Percentiles rank a stretch among this genome's conserved stretches.
phyloP scores from a whole-genome alignment of 2,888 invertebrate genomes.

The Dryadula phaetusa region DNA sequence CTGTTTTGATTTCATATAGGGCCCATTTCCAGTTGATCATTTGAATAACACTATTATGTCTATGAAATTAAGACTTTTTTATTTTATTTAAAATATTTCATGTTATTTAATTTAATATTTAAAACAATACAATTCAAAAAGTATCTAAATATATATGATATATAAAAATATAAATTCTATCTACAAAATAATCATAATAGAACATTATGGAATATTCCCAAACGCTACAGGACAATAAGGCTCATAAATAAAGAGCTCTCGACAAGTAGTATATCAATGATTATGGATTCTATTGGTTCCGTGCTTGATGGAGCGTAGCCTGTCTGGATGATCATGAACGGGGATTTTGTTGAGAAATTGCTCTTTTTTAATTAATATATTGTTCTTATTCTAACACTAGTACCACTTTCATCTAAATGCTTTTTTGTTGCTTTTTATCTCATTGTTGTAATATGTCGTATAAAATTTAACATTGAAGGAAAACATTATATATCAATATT shows the following conservation, averaged over 20 bases:
- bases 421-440: neutral
- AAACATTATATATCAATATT: no score
- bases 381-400: conserved; percentile 29
- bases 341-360: conserved; percentile 66
- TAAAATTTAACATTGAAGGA: neutral
- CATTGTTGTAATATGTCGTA: neutral
- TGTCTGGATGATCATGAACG: conserved; percentile 52
- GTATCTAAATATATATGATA: neutral
- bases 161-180: neutral
- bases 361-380: conserved; percentile 63
- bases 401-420: conserved; percentile 30
- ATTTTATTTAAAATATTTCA: neutral
- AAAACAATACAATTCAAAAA: no score
- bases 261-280: conserved; percentile 50
- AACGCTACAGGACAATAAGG: conserved; percentile 36
- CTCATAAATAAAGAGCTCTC: conserved; percentile 43
- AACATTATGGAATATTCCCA: conserved; percentile 5
- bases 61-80: neutral
- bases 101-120: no score
- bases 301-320: conserved; percentile 61
- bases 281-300: conserved; percentile 62
- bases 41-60: conserved; percentile 16
- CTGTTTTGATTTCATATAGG: conserved; percentile 30
- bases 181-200: neutral
- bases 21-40: conserved; percentile 21